These are phyloP conservation scores for Drosophila borealis DNA, from an alignment of 2,888 invertebrate genomes.

Conservation along the genomic window DNA sequence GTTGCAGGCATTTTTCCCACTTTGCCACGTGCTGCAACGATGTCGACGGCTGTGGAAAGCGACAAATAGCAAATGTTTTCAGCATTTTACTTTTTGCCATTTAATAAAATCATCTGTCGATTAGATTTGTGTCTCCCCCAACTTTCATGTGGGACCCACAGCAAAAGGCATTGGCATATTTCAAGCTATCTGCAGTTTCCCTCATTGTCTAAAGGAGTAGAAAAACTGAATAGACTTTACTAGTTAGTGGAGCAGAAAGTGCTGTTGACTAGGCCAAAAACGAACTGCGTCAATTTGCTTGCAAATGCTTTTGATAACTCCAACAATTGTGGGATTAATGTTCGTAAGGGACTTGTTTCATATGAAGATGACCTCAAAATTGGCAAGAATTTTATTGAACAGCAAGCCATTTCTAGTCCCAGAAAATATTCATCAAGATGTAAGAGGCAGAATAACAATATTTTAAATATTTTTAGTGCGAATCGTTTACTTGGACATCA, in stretches of 20 bases:
- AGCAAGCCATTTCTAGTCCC: too few relatives aligned
- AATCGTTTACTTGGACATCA: too few relatives aligned
- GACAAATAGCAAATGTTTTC: conserved; percentile 31
- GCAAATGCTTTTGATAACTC: neutral
- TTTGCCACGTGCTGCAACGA: conserved; percentile 55
- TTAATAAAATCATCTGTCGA: conserved; percentile 25
- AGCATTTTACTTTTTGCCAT: conserved; percentile 21
- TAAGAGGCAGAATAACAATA: too few relatives aligned
- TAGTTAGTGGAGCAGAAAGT: neutral
- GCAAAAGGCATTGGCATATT: conserved; percentile 7
- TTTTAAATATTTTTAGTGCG: too few relatives aligned
- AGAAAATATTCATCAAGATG: too few relatives aligned
- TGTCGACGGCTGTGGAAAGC: conserved; percentile 18
- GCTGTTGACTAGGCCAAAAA: neutral
- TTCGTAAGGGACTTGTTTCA: too few relatives aligned
- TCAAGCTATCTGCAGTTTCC: conserved; percentile 2
- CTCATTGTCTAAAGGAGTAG: neutral
- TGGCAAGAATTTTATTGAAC: too few relatives aligned
- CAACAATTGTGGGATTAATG: too few relatives aligned
- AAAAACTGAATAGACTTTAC: too few relatives aligned
- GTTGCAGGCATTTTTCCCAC: conserved; percentile 70
- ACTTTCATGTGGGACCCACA: conserved; percentile 9
- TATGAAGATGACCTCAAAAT: too few relatives aligned
- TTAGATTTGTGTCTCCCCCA: neutral
- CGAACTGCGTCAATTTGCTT: neutral